phyloP scores from a whole-genome alignment of 2,888 invertebrate genomes.

The Eurytoma adleriae region DNA sequence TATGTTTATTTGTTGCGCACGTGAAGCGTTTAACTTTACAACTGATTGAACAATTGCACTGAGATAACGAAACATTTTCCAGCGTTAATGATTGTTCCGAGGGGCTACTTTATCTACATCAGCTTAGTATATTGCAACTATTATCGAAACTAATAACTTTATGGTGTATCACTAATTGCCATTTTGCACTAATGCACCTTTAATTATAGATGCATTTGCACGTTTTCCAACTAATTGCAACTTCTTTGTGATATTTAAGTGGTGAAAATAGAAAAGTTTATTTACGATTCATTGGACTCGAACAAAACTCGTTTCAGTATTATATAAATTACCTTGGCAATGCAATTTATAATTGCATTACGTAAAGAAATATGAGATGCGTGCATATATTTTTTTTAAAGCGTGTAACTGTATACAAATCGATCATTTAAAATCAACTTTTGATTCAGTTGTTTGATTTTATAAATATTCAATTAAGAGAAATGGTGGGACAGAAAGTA shows the following conservation, averaged over 20 bases:
- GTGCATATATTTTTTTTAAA: too few relatives aligned
- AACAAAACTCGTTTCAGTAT: too few relatives aligned
- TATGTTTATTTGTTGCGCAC: background rate
- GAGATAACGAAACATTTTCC: background rate
- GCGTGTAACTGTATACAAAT: too few relatives aligned
- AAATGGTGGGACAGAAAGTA: too few relatives aligned
- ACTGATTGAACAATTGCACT: background rate
- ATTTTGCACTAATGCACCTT: conserved; percentile 28
- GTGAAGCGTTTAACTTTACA: background rate
- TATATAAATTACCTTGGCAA: too few relatives aligned
- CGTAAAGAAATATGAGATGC: too few relatives aligned
- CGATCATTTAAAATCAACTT: too few relatives aligned
- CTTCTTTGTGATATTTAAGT: conserved; percentile 9
- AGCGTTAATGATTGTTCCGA: background rate
- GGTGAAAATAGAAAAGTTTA: too few relatives aligned
- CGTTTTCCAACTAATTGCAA: background rate
- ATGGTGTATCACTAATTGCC: conserved; percentile 33
- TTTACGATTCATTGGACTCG: too few relatives aligned
- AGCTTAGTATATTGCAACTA: conserved; percentile 13
- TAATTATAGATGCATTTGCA: conserved; percentile 13
- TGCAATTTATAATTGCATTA: too few relatives aligned
- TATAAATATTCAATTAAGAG: too few relatives aligned
- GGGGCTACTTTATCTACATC: background rate
- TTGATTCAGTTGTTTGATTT: too few relatives aligned
- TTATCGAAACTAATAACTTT: conserved; percentile 14